These are phyloP conservation scores for Amphiprion clarkii DNA, from an alignment of 2,797 vertebrate genomes.

Conservation along the genomic window DNA sequence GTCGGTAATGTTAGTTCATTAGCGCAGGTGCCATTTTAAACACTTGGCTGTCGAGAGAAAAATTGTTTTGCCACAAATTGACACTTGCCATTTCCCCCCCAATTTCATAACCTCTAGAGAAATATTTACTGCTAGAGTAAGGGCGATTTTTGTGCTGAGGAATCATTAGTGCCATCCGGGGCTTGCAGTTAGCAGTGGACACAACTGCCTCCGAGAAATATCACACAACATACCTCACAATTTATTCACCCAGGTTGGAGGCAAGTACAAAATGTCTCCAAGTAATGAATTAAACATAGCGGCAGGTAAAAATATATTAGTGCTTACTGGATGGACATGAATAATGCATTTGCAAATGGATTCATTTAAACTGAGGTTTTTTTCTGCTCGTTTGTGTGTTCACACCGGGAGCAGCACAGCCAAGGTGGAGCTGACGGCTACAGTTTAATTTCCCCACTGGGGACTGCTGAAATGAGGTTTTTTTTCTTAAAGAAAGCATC, in stretches of 20 bases:
- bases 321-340: conserved; percentile 50
- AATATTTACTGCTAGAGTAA: conserved; percentile 16
- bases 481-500: conserved; percentile 4
- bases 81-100: conserved; percentile 25
- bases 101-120: conserved; percentile 28
- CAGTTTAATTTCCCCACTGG: conserved; percentile 48
- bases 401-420: conserved; percentile 11
- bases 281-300: conserved; percentile 66
- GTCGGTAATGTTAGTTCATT: background rate
- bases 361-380: conserved; percentile 45
- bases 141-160: conserved; percentile 18
- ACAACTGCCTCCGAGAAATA: conserved; percentile 22
- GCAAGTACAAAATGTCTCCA: background rate
- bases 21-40: conserved; percentile 15
- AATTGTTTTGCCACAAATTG: conserved; percentile 20
- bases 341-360: conserved; percentile 68
- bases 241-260: conserved; percentile 39
- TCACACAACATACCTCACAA: conserved; percentile 25
- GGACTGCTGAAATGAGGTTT: conserved; percentile 47
- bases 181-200: conserved; percentile 5
- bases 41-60: background rate
- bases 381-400: conserved; percentile 38
- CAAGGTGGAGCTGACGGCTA: conserved; percentile 24
- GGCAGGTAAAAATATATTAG: conserved; percentile 62
- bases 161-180: conserved; percentile 44